Conservation (phyloP, 2,113 vertebrate genomes). For the Corythoichthys intestinalis region DNA sequence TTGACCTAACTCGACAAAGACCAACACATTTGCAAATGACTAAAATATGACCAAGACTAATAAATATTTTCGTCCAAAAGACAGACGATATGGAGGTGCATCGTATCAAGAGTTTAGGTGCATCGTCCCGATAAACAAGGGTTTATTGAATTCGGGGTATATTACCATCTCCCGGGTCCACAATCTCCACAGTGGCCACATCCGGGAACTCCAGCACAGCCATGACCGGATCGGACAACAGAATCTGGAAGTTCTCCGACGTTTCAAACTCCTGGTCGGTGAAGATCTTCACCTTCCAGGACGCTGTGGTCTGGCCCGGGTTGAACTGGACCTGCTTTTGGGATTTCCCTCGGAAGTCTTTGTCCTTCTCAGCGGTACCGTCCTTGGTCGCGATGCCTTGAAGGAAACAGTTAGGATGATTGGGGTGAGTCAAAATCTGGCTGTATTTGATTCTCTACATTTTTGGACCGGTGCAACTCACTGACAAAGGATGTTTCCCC, state of each 20-base stretch:
- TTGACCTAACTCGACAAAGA: no score
- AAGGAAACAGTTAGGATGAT: neutral
- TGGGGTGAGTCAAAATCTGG: neutral
- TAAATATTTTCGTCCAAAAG: no score
- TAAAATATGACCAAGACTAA: no score
- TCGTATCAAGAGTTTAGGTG: no score
- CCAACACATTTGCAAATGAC: no score
- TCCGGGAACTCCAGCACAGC: constrained; percentile 79
- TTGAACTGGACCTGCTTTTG: constrained; percentile 83
- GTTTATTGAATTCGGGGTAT: no score
- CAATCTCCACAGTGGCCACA: constrained; percentile 75
- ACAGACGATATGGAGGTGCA: no score
- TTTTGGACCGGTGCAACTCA: constrained; percentile 60
- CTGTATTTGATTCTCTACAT: neutral
- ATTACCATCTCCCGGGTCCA: constrained; percentile 83
- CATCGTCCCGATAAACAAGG: no score
- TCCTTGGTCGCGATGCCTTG: constrained; percentile 80
- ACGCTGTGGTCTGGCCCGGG: constrained; percentile 78
- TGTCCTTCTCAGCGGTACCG: constrained; percentile 77
- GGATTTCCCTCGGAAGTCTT: constrained; percentile 80
- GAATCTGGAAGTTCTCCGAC: constrained; percentile 83
- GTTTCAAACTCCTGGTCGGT: constrained; percentile 80
- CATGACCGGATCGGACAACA: constrained; percentile 81
- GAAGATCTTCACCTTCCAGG: constrained; percentile 81
- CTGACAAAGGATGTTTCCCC: constrained; percentile 82